A percentile compares a stretch with the other conserved stretches of the same genome.
phyloP scores from a whole-genome alignment of 1,140 invertebrate species.

The Zaprionus camerounensis region DNA sequence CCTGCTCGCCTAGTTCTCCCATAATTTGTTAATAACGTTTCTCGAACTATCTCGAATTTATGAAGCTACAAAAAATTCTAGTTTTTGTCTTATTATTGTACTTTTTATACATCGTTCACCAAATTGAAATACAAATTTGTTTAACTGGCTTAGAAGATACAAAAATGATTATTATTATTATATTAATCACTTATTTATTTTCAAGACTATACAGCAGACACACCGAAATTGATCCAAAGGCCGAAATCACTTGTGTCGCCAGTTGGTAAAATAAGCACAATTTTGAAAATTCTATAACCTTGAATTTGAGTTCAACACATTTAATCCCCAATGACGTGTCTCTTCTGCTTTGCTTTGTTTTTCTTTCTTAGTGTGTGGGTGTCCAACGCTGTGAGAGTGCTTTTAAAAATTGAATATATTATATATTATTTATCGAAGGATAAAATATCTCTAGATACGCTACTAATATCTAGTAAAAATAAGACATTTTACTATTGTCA shows the following conservation, averaged over 20 bases:
- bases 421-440: too few relatives aligned
- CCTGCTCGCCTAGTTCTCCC: background rate
- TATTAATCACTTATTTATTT: background rate
- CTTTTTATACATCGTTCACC: too few relatives aligned
- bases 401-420: background rate
- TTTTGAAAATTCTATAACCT: slow-evolving; percentile 1
- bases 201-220: background rate
- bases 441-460: background rate
- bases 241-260: background rate
- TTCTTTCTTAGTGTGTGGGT: background rate
- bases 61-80: too few relatives aligned
- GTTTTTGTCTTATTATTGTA: too few relatives aligned
- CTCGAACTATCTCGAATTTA: background rate
- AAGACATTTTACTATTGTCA: background rate
- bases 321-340: slow-evolving; percentile 2
- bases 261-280: background rate
- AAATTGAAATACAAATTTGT: too few relatives aligned
- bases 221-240: background rate
- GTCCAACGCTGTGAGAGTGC: background rate
- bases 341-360: background rate
- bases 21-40: background rate
- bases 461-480: background rate
- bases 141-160: too few relatives aligned
- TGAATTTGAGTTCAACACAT: slow-evolving; percentile 5
- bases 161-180: too few relatives aligned